Evolutionary conservation across 2,888 invertebrate species (phyloP).

Genomic region (Ectemnius lituratus): DNA sequence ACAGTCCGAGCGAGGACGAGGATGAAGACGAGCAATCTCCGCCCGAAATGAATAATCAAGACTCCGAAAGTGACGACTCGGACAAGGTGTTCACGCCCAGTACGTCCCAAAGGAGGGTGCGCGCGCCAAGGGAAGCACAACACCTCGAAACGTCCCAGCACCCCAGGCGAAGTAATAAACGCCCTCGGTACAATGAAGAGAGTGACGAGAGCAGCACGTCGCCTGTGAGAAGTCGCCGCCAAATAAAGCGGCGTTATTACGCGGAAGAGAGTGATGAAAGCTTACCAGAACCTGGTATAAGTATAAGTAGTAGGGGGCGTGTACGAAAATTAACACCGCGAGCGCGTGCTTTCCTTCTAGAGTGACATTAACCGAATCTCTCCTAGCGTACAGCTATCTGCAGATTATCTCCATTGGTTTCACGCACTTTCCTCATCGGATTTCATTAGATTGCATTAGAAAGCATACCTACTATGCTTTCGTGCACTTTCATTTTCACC

Average conservation of each 20-base stretch:
- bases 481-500: too few species aligned
- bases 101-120: constrained; percentile 58
- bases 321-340: constrained; percentile 90
- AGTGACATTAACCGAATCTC: constrained; percentile 73
- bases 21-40: constrained; percentile 43
- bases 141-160: constrained; percentile 47
- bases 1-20: constrained; percentile 51
- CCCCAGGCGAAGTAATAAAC: constrained; percentile 68
- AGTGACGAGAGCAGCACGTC: constrained; percentile 66
- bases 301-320: constrained; percentile 89
- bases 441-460: too few species aligned
- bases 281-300: constrained; percentile 76
- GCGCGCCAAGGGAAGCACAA: constrained; percentile 49
- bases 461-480: too few species aligned
- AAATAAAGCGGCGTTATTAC: constrained; percentile 72
- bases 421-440: too few species aligned
- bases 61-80: constrained; percentile 63
- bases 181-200: constrained; percentile 74
- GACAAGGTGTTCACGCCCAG: constrained; percentile 47
- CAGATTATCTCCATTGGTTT: too few species aligned
- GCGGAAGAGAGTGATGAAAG: constrained; percentile 74
- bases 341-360: constrained; percentile 83
- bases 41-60: constrained; percentile 44
- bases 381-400: constrained; percentile 29
- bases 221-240: constrained; percentile 71